phyloP scores from a whole-genome alignment of 2,888 invertebrate genomes.

The Panopea generosa region DNA sequence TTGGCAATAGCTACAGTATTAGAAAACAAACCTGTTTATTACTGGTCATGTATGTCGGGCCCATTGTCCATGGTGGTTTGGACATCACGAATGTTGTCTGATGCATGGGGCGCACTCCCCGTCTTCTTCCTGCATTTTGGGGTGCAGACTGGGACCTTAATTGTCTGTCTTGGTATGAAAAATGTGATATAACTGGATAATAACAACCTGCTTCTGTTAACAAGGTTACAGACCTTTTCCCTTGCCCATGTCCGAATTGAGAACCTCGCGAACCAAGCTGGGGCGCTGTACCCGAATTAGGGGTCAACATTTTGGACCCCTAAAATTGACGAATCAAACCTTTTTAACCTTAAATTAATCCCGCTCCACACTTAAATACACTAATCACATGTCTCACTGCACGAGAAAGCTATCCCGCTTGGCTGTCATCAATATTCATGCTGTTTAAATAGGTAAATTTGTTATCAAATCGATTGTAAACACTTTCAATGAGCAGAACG shows the following conservation, averaged over 20 bases:
- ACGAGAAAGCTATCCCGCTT: constrained; percentile 29
- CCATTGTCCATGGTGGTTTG: constrained; percentile 74
- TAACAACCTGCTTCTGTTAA: constrained; percentile 75
- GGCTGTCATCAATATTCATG: constrained; percentile 4
- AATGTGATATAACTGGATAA: constrained; percentile 75
- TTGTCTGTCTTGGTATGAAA: constrained; percentile 69
- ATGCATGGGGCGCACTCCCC: constrained; percentile 80
- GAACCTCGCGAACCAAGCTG: constrained; percentile 7
- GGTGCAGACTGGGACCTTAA: constrained; percentile 67
- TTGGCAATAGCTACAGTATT: no score
- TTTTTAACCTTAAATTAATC: constrained; percentile 5
- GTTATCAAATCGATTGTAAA: constrained; percentile 45
- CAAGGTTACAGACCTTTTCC: constrained; percentile 74
- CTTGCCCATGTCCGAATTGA: constrained; percentile 66
- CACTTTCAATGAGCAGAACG: constrained; percentile 29
- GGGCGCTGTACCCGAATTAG: no score
- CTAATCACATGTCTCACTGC: constrained; percentile 38
- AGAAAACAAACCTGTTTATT: constrained; percentile 72
- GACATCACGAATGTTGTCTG: constrained; percentile 73
- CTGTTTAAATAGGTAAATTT: constrained; percentile 13
- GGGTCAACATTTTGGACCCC: no score
- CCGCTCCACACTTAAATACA: background rate
- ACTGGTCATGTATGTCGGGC: constrained; percentile 73
- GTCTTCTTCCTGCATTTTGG: constrained; percentile 55
- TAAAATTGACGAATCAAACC: constrained; percentile 4